Evolutionary conservation across 2,113 vertebrate genomes (phyloP).

Genomic region (Prolemur simus): DNA sequence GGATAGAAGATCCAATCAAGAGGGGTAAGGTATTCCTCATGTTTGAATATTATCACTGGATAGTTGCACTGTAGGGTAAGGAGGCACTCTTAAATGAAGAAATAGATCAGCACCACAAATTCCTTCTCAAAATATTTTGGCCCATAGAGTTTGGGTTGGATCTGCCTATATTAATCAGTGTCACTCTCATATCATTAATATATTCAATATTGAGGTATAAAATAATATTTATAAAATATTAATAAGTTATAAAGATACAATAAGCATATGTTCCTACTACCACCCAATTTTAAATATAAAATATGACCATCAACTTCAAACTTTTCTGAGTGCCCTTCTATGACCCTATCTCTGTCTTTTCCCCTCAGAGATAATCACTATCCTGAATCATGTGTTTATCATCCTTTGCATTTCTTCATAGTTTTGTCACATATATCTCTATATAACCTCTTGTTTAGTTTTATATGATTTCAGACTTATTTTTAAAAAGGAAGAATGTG

Average conservation of each 20-base stretch:
- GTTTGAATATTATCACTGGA: background rate
- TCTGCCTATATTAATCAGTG: background rate
- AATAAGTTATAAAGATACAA: background rate
- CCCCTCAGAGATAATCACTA: background rate
- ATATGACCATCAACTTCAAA: background rate
- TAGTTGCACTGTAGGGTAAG: background rate
- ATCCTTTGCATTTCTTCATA: background rate
- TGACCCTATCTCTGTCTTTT: background rate
- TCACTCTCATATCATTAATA: background rate
- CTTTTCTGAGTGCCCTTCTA: background rate
- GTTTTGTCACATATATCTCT: background rate
- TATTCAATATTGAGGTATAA: background rate
- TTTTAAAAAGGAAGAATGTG: background rate
- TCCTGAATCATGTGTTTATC: background rate
- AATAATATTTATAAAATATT: conserved; percentile 8
- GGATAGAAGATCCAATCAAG: background rate
- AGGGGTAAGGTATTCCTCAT: background rate
- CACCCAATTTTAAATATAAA: conserved; percentile 22
- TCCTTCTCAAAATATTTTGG: conserved; percentile 35
- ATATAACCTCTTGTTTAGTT: background rate
- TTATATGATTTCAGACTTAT: background rate
- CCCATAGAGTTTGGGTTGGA: background rate
- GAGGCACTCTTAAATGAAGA: background rate
- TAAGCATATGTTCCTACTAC: background rate
- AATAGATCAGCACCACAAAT: background rate